phyloP scores from a whole-genome alignment of 2,888 invertebrate genomes.

The Heliconius erato region DNA sequence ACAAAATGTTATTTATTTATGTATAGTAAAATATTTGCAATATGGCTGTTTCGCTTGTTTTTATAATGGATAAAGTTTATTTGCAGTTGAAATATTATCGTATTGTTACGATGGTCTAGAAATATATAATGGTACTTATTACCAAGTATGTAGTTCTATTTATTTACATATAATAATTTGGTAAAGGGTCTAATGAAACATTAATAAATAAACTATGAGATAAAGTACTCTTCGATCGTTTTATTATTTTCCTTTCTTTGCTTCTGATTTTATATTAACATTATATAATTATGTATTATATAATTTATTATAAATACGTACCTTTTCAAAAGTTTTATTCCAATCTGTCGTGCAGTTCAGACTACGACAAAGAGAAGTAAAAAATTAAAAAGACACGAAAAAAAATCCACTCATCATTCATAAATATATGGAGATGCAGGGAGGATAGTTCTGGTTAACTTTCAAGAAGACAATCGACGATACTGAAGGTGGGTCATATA shows the following conservation, averaged over 20 bases:
- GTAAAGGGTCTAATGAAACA: conserved; percentile 86
- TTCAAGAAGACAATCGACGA: too few relatives aligned
- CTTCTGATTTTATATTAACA: not conserved
- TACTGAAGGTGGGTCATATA: too few relatives aligned
- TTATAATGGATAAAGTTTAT: conserved; percentile 74
- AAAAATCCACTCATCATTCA: too few relatives aligned
- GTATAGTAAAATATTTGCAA: conserved; percentile 68
- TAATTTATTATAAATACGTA: not conserved
- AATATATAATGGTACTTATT: conserved; percentile 81
- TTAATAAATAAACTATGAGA: conserved; percentile 84
- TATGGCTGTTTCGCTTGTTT: conserved; percentile 81
- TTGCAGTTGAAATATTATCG: conserved; percentile 74
- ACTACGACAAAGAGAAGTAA: too few relatives aligned
- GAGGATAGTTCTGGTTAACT: too few relatives aligned
- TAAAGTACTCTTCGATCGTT: conserved; percentile 60
- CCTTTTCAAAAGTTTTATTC: too few relatives aligned
- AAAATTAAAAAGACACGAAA: too few relatives aligned
- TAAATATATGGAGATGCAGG: too few relatives aligned
- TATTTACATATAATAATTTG: conserved; percentile 86
- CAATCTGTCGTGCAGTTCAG: too few relatives aligned
- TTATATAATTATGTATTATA: not conserved
- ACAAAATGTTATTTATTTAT: conserved; percentile 66
- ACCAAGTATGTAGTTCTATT: conserved; percentile 84
- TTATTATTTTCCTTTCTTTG: conserved; percentile 50
- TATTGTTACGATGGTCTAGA: conserved; percentile 70